Percentiles rank a stretch among this genome's conserved stretches.
These are phyloP conservation scores for Indicator maculatus DNA, from an alignment of 2,113 vertebrate species.

Conservation along the genomic window DNA sequence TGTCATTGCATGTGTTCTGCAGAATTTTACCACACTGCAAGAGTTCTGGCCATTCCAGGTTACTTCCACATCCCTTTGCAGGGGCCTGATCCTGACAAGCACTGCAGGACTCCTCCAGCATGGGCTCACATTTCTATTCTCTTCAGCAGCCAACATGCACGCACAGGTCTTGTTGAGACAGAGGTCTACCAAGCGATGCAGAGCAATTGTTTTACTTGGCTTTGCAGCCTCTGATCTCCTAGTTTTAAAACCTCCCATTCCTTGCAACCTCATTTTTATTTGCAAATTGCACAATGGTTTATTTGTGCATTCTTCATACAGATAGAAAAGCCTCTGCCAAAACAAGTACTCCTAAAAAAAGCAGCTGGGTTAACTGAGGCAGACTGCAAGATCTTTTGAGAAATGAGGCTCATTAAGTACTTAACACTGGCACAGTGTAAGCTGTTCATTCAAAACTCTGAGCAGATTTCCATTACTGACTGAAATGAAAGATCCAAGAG, in stretches of 20 bases:
- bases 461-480: conserved; percentile 33
- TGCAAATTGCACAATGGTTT: conserved; percentile 45
- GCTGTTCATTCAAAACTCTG: conserved; percentile 36
- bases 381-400: conserved; percentile 37
- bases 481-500: conserved; percentile 50
- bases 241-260: neutral
- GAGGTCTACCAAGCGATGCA: neutral
- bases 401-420: conserved; percentile 56
- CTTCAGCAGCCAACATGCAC: neutral
- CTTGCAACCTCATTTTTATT: conserved; percentile 39
- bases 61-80: neutral
- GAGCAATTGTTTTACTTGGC: conserved; percentile 14
- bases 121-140: neutral
- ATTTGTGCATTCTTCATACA: conserved; percentile 42
- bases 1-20: neutral
- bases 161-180: neutral
- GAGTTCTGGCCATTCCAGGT: neutral
- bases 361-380: conserved; percentile 56
- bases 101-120: neutral
- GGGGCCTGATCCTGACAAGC: neutral
- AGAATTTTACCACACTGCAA: neutral
- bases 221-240: neutral
- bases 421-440: conserved; percentile 16
- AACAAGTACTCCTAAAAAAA: conserved; percentile 62
- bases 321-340: conserved; percentile 44